Evolutionary conservation across 2,113 vertebrate species (phyloP).

Genomic region (Oenanthe oenanthe): DNA sequence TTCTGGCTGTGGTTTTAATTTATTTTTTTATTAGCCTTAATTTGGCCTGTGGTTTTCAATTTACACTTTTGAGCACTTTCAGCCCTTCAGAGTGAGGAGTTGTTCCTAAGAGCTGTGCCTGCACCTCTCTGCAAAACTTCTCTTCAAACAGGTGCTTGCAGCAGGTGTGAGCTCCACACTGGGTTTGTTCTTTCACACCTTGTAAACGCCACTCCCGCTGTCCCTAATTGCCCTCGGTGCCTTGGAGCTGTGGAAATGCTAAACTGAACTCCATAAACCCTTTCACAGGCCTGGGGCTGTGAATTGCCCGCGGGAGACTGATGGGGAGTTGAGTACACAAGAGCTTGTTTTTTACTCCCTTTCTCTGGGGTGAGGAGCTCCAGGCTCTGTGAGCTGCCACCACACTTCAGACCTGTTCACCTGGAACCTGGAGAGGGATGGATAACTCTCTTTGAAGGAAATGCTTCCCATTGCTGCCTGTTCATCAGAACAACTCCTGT

Average conservation of each 20-base stretch:
- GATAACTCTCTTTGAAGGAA: background rate
- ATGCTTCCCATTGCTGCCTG: background rate
- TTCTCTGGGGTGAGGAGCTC: background rate
- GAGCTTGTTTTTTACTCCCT: background rate
- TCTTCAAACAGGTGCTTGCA: background rate
- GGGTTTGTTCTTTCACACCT: background rate
- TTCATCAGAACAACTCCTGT: background rate
- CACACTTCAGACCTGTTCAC: background rate
- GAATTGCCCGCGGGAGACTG: background rate
- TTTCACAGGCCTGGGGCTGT: background rate
- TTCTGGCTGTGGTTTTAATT: too few relatives aligned
- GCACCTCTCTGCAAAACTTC: background rate
- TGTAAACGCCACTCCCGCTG: background rate
- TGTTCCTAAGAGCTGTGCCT: background rate
- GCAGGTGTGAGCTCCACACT: fast-evolving
- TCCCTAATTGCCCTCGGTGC: background rate
- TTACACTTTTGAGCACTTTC: background rate
- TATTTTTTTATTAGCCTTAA: too few relatives aligned
- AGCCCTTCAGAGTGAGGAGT: background rate
- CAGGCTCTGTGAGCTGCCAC: background rate
- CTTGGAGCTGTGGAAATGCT: background rate
- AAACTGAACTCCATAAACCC: background rate
- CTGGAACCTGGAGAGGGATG: background rate
- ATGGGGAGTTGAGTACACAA: background rate
- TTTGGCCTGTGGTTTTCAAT: too few relatives aligned